Percentiles rank a stretch among this genome's conserved stretches.
These are phyloP conservation scores for Sebastes flavidus DNA, from an alignment of 2,797 vertebrate species.

Conservation along the genomic window DNA sequence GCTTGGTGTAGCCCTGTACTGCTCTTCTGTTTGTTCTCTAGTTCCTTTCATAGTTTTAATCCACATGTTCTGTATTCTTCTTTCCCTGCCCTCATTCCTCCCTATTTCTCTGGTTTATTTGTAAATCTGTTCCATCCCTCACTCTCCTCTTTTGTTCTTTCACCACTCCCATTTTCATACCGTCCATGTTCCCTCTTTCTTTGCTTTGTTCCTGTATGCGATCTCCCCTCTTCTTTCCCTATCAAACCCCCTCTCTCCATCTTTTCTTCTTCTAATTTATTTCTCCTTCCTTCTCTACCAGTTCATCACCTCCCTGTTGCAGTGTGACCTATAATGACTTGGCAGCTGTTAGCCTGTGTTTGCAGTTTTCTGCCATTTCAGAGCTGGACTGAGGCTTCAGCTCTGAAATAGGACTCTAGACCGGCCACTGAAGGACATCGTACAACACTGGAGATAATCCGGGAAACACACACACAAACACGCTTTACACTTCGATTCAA, in stretches of 20 bases:
- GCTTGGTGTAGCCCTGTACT: background rate
- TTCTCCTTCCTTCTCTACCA: background rate
- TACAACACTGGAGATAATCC: background rate
- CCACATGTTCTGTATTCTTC: background rate
- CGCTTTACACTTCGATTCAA: background rate
- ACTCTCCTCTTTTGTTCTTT: background rate
- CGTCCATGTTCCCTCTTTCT: background rate
- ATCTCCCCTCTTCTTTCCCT: background rate
- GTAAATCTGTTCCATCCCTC: background rate
- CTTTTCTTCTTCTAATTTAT: background rate
- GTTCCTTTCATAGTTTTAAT: background rate
- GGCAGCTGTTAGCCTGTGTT: constrained; percentile 64
- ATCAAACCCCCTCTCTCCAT: too few species aligned
- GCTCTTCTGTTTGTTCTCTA: background rate
- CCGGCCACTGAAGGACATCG: constrained; percentile 7
- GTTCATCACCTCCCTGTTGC: constrained; percentile 55
- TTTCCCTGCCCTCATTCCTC: background rate
- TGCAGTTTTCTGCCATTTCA: constrained; percentile 56
- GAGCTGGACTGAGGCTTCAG: constrained; percentile 19
- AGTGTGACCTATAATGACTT: constrained; percentile 63
- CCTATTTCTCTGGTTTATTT: background rate
- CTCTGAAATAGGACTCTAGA: constrained; percentile 21
- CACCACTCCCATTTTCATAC: background rate
- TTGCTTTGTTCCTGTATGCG: background rate
- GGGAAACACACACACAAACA: background rate